Evolutionary conservation across 1,140 invertebrate species (phyloP).

Genomic region (Drosophila quadrilineata): DNA sequence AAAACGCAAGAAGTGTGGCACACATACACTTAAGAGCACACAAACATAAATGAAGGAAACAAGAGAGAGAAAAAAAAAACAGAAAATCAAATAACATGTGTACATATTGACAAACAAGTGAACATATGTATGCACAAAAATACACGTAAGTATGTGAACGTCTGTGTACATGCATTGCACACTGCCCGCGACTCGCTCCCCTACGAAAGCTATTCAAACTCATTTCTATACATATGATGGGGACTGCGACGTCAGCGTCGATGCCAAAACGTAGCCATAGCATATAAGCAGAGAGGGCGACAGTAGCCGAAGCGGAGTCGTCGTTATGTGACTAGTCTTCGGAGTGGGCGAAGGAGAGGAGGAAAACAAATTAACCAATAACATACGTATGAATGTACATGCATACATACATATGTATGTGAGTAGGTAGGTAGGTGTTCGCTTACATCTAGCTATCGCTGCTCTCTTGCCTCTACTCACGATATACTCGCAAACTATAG

Average conservation of each 20-base stretch:
- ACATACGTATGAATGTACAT: background rate
- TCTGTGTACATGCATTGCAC: conserved; percentile 32
- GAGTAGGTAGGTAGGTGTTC: background rate
- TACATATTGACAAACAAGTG: conserved; percentile 74
- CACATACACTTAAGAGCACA: conserved; percentile 34
- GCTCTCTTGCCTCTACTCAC: conserved; percentile 13
- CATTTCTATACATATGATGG: conserved; percentile 60
- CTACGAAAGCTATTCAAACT: conserved; percentile 57
- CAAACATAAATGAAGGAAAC: conserved; percentile 31
- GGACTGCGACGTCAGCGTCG: conserved; percentile 20
- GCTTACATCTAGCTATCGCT: conserved; percentile 17
- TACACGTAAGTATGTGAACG: conserved; percentile 2
- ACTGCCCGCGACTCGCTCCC: conserved; percentile 21
- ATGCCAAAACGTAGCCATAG: conserved; percentile 15
- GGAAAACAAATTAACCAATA: conserved; percentile 21
- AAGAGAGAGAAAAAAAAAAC: conserved; percentile 66
- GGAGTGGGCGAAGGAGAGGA: background rate
- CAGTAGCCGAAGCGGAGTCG: conserved; percentile 6
- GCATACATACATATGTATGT: conserved; percentile 1
- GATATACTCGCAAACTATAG: too few species aligned
- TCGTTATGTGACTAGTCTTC: conserved; percentile 5
- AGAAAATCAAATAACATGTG: conserved; percentile 77
- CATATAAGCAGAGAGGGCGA: conserved; percentile 18
- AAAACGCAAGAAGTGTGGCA: conserved; percentile 50
- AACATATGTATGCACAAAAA: conserved; percentile 24